Evolutionary conservation across 2,888 invertebrate genomes (phyloP).

Genomic region (Aspidiotus rigidus): DNA sequence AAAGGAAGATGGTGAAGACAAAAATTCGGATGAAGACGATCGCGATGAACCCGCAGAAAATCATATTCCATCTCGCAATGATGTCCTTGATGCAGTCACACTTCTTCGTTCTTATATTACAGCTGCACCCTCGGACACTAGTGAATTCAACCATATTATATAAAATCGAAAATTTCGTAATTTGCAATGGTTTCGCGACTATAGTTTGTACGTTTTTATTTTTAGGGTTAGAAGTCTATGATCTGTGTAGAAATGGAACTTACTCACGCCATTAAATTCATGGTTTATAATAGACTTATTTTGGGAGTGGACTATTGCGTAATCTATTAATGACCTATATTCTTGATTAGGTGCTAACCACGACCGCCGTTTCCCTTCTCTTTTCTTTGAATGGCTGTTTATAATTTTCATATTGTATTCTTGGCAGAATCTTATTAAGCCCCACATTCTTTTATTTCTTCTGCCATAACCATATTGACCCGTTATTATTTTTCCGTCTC

Average conservation of each 20-base stretch:
- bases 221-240: neutral
- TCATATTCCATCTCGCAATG: too few relatives aligned
- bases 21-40: too few relatives aligned
- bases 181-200: too few relatives aligned
- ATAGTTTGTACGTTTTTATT: too few relatives aligned
- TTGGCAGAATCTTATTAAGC: neutral
- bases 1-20: too few relatives aligned
- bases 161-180: too few relatives aligned
- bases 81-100: too few relatives aligned
- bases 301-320: neutral
- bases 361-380: slow-evolving; percentile 5
- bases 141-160: too few relatives aligned
- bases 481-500: neutral
- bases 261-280: neutral
- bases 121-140: too few relatives aligned
- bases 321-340: too few relatives aligned
- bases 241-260: neutral
- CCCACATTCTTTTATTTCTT: neutral
- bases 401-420: neutral
- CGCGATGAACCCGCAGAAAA: too few relatives aligned
- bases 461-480: slow-evolving; percentile 6
- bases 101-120: too few relatives aligned
- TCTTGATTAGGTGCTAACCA: slow-evolving; percentile 8
- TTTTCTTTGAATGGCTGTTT: slow-evolving; percentile 5
- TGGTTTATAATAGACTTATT: neutral